These are phyloP conservation scores for Drosophila suboccidentalis DNA, from an alignment of 2,888 invertebrate species.

Conservation along the genomic window DNA sequence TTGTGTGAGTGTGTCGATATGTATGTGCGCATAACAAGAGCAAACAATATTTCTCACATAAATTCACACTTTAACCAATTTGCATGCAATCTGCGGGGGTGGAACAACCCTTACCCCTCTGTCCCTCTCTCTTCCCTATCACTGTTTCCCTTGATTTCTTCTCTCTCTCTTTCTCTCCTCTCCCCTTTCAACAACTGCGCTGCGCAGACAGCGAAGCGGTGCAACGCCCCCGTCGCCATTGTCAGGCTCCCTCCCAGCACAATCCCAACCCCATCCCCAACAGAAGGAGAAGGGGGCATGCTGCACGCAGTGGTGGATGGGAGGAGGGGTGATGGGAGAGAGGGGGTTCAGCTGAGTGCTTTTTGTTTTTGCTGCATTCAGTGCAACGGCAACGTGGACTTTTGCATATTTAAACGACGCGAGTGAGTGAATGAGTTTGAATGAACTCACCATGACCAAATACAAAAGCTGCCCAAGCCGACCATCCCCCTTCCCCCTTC, in stretches of 20 bases:
- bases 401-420: slow-evolving; percentile 80
- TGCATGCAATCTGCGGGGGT: slow-evolving; percentile 83
- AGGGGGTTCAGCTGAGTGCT: slow-evolving; percentile 11
- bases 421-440: slow-evolving; percentile 81
- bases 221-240: slow-evolving; percentile 68
- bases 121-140: background rate
- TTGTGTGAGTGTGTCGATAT: slow-evolving; percentile 27
- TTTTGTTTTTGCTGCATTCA: slow-evolving; percentile 64
- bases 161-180: background rate
- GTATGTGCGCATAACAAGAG: slow-evolving; percentile 80
- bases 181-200: slow-evolving; percentile 34
- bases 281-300: background rate
- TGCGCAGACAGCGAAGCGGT: slow-evolving; percentile 61
- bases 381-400: slow-evolving; percentile 62
- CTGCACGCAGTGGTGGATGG: background rate
- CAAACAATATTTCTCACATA: slow-evolving; percentile 85
- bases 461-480: slow-evolving; percentile 43
- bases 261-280: background rate
- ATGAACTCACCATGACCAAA: slow-evolving; percentile 78
- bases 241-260: slow-evolving; percentile 17
- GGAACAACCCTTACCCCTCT: slow-evolving; percentile 42
- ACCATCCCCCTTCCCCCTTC: slow-evolving; percentile 1
- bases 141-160: background rate
- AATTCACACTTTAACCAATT: slow-evolving; percentile 85
- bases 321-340: background rate